Conservation (phyloP, 2,113 vertebrate species). For the Columbina picui region DNA sequence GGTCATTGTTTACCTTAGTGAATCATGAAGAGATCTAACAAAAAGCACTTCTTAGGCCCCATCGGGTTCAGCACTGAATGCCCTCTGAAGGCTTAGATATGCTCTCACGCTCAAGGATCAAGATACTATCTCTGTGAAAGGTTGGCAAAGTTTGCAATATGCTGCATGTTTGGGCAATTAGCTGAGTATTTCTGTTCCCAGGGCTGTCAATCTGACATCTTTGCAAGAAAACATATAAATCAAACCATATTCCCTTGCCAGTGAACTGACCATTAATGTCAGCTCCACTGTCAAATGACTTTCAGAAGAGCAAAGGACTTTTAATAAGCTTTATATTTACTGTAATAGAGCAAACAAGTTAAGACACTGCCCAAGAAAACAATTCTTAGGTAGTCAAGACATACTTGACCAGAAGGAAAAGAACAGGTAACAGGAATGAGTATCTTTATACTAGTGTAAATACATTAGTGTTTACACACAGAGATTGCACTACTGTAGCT, state of each 20-base stretch:
- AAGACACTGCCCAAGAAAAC: background rate
- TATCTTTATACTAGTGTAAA: background rate
- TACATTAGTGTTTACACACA: background rate
- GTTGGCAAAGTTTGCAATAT: slow-evolving; percentile 28
- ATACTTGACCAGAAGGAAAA: background rate
- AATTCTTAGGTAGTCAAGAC: background rate
- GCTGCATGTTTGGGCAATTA: slow-evolving; percentile 47
- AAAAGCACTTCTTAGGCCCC: slow-evolving; percentile 15
- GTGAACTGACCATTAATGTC: background rate
- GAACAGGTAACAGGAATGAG: background rate
- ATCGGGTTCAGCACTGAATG: background rate
- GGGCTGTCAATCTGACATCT: slow-evolving; percentile 26
- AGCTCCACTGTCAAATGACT: background rate
- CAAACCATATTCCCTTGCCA: background rate
- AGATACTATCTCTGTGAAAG: slow-evolving; percentile 20
- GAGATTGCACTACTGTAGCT: background rate
- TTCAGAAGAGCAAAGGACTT: background rate
- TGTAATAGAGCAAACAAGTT: background rate
- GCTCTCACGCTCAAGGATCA: slow-evolving; percentile 9
- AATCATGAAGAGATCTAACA: slow-evolving; percentile 38
- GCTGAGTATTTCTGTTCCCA: slow-evolving; percentile 44
- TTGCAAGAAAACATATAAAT: slow-evolving; percentile 48
- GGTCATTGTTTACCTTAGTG: slow-evolving; percentile 28
- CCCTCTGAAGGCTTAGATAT: slow-evolving; percentile 4
- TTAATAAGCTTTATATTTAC: background rate